Percentiles rank a stretch among this genome's conserved stretches.
These are phyloP conservation scores for Myotis yumanensis DNA, from an alignment of 2,113 vertebrate genomes.

Conservation along the genomic window DNA sequence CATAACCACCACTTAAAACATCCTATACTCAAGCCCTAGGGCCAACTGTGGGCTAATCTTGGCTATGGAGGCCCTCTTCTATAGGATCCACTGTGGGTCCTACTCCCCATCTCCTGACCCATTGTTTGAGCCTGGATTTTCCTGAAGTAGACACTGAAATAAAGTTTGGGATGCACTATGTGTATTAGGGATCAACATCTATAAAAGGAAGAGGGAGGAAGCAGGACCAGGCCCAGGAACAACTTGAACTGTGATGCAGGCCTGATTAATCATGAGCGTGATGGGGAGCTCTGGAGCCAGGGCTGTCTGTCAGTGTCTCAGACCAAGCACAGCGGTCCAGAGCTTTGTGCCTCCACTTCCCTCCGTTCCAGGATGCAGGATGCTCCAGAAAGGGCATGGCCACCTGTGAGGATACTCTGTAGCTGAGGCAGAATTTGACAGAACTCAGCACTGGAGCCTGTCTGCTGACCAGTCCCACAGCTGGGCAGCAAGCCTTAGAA, in stretches of 20 bases:
- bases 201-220: neutral
- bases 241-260: neutral
- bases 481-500: neutral
- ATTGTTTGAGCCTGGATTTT: neutral
- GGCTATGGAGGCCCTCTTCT: neutral
- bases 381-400: neutral
- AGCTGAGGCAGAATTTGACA: neutral
- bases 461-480: neutral
- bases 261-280: neutral
- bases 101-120: neutral
- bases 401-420: neutral
- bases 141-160: neutral
- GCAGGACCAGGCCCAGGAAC: neutral
- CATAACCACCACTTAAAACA: neutral
- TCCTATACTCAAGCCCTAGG: neutral
- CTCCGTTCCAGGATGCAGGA: neutral
- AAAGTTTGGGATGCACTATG: neutral
- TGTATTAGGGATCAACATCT: neutral
- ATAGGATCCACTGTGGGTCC: neutral
- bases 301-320: neutral
- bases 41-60: neutral
- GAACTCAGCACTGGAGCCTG: neutral
- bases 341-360: fast-evolving
- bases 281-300: no score
- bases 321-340: neutral